A percentile compares a stretch with the other conserved stretches of the same genome.
Conservation (phyloP, 1,140 invertebrate genomes). For the Limonius californicus region DNA sequence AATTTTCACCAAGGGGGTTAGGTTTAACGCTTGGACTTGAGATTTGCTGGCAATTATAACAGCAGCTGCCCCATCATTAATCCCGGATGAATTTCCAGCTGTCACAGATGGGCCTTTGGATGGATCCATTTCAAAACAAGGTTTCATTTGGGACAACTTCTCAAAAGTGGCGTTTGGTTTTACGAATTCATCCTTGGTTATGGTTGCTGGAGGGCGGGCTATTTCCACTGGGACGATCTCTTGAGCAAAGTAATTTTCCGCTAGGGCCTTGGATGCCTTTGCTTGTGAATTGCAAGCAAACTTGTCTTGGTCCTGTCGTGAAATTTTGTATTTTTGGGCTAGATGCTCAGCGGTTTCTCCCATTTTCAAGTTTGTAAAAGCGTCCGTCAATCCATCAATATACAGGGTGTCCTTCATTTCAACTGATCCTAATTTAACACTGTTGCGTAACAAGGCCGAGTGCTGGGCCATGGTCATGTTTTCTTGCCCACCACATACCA, state of each 20-base stretch:
- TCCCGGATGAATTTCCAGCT: constrained; percentile 74
- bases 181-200: too few species aligned
- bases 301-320: constrained; percentile 70
- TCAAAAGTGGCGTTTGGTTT: too few species aligned
- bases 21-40: too few species aligned
- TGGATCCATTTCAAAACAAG: constrained; percentile 58
- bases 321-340: constrained; percentile 64
- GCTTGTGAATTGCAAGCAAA: constrained; percentile 72
- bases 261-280: constrained; percentile 63
- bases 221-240: too few species aligned
- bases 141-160: too few species aligned
- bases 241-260: too few species aligned
- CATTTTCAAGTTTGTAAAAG: too few species aligned
- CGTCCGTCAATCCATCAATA: constrained; percentile 80
- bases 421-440: constrained; percentile 67
- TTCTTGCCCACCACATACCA: too few species aligned
- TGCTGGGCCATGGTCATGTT: constrained; percentile 81
- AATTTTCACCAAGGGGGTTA: constrained; percentile 60
- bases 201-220: too few species aligned
- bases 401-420: constrained; percentile 65
- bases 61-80: constrained; percentile 85
- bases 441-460: constrained; percentile 60
- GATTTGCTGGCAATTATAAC: constrained; percentile 65
- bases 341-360: too few species aligned
- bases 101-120: constrained; percentile 65